Conservation (phyloP, 2,797 vertebrate genomes). For the Syngnathus acus region DNA sequence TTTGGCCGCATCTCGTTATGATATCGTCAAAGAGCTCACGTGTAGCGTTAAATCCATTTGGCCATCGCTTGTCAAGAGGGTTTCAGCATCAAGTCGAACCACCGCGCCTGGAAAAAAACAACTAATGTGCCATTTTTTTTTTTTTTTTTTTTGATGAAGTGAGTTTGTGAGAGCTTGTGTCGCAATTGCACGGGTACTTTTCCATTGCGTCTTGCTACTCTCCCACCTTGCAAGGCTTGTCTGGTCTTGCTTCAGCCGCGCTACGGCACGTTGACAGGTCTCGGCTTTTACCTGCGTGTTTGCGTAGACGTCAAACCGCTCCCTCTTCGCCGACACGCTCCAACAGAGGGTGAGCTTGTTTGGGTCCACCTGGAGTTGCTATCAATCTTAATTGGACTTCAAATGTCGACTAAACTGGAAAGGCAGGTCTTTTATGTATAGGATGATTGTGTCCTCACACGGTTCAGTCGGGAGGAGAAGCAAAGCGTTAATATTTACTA, state of each 20-base stretch:
- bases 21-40: too few relatives aligned
- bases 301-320: slow-evolving; percentile 11
- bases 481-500: slow-evolving; percentile 8
- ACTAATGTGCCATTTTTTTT: not conserved
- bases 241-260: slow-evolving; percentile 54
- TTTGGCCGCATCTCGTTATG: not conserved
- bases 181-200: slow-evolving; percentile 43
- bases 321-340: slow-evolving; percentile 14
- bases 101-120: not conserved
- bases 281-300: not conserved
- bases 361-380: slow-evolving; percentile 12
- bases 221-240: slow-evolving; percentile 37
- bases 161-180: slow-evolving; percentile 8
- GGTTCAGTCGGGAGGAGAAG: slow-evolving; percentile 6
- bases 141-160: not conserved
- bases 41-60: too few relatives aligned
- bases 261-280: slow-evolving; percentile 21
- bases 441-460: slow-evolving; percentile 8
- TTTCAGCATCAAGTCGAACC: not conserved
- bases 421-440: slow-evolving; percentile 17
- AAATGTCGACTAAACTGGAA: slow-evolving; percentile 12
- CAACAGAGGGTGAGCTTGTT: slow-evolving; percentile 22
- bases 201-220: slow-evolving; percentile 48
- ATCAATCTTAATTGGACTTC: not conserved
- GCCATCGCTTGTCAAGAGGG: too few relatives aligned